Evolutionary conservation across 2,888 invertebrate genomes (phyloP).

Genomic region (Andrena chrysosceles): DNA sequence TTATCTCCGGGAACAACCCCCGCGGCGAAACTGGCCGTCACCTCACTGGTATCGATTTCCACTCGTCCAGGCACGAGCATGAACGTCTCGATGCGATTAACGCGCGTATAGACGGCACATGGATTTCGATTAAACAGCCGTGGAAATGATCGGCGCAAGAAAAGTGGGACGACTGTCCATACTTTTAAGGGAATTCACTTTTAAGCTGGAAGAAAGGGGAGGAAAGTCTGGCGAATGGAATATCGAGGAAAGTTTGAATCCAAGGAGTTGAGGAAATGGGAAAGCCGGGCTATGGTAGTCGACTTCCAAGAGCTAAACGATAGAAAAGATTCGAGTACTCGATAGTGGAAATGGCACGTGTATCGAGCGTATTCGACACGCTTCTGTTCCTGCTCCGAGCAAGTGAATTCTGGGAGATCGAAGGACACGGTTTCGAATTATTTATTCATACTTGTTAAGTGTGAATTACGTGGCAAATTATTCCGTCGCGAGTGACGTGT

Average conservation of each 20-base stretch:
- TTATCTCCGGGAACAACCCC: slow-evolving; percentile 29
- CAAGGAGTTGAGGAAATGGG: neutral
- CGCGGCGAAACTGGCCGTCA: slow-evolving; percentile 3
- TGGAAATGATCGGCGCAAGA: neutral
- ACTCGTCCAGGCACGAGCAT: neutral
- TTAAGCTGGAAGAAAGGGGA: neutral
- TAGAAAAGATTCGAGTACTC: neutral
- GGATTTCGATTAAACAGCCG: slow-evolving; percentile 14
- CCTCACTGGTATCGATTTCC: slow-evolving; percentile 37
- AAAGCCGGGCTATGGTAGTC: neutral
- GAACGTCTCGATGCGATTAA: slow-evolving; percentile 7
- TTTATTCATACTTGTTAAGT: too few relatives aligned
- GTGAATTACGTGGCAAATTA: too few relatives aligned
- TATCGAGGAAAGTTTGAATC: neutral
- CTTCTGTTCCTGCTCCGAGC: slow-evolving; percentile 2
- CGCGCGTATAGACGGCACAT: neutral
- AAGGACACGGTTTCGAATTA: neutral
- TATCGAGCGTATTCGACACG: slow-evolving; percentile 14
- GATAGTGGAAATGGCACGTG: slow-evolving; percentile 10
- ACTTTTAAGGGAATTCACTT: neutral
- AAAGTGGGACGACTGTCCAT: neutral
- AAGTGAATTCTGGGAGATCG: slow-evolving; percentile 16
- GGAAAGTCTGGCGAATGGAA: neutral
- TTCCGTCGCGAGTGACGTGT: too few relatives aligned
- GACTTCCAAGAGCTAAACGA: neutral